Base-by-base conservation (phyloP, 2,797 vertebrate genomes). In the Brachyrhaphis roseni region DNA sequence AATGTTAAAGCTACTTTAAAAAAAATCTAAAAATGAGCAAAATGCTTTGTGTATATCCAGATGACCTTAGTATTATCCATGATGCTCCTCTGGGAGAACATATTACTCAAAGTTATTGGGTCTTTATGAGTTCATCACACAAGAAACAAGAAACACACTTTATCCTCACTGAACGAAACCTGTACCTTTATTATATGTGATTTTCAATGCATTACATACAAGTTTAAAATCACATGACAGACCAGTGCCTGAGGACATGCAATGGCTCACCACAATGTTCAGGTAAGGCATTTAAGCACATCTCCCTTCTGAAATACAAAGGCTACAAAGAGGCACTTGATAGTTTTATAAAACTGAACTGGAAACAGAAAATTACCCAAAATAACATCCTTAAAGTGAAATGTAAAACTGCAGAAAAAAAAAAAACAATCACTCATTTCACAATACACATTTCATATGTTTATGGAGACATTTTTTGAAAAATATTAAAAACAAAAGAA, bases 291-390 rank as follows among this genome's bases (percentile, higher is more conserved):
- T 86, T 83, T 7, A 79, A 88, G 62, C 80, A 90, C 72, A 88
- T 87, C 85, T 66, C 78, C 41, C 55, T 79, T 78, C 78, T 90
- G 79, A 94, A 93, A 93, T 66, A 71, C 75, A 78, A 16, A 46
- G 76, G 89, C 82, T 82, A 92, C 83, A 84, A 89, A 91, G 94
- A 96, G 95, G 95, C 95, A 96, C 95, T 94, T 92, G 68, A 81
- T 81, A 86, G 64, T 79, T 71, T 83, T 84, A 51, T 77, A 46
- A 89, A 89, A 88, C 78, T 49, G 8, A 84, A 13, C 7, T 4
- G 77, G 76, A 74, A 76, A 3, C 7, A 47, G 31, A n/a, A 80
- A 81, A 62, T 87, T 28, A 72, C 59, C 51, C 72, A 45, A 59
- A 81, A 83, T 76, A 62, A 28, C 43, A 4, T 31, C 13, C 49